Conservation (phyloP, 2,113 vertebrate genomes). For the Plotosus lineatus region DNA sequence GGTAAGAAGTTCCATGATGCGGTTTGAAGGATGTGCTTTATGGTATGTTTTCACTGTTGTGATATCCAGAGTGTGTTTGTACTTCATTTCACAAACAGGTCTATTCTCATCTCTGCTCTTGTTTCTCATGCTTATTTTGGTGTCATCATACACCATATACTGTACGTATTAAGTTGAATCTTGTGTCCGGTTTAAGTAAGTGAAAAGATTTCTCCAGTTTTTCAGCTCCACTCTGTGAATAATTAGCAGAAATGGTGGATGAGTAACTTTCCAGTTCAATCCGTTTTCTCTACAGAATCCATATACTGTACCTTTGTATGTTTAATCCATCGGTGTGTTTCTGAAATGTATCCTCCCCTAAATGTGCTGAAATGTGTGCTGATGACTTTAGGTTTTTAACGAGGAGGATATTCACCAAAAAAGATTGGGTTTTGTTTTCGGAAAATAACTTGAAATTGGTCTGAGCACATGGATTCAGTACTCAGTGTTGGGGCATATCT, state of each 20-base stretch:
- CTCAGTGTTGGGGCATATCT: constrained; percentile 33
- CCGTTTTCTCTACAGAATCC: neutral
- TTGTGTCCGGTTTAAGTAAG: neutral
- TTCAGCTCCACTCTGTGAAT: neutral
- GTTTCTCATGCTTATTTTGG: neutral
- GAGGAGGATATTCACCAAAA: neutral
- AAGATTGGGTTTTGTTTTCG: neutral
- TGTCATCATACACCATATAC: neutral
- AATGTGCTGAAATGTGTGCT: neutral
- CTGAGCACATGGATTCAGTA: constrained; percentile 33
- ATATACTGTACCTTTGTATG: neutral
- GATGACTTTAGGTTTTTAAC: neutral
- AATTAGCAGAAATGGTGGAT: neutral
- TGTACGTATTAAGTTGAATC: too few relatives aligned
- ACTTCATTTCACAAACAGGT: neutral
- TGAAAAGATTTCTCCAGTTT: neutral
- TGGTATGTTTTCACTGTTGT: neutral
- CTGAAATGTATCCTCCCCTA: neutral
- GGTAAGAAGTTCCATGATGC: neutral
- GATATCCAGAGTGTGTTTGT: neutral
- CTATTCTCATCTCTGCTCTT: neutral
- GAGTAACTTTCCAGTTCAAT: neutral
- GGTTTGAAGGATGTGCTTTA: neutral
- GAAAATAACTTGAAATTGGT: constrained; percentile 6
- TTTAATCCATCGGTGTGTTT: neutral